Evolutionary conservation across 1,140 invertebrate genomes (phyloP).

Genomic region (Triops longicaudatus): DNA sequence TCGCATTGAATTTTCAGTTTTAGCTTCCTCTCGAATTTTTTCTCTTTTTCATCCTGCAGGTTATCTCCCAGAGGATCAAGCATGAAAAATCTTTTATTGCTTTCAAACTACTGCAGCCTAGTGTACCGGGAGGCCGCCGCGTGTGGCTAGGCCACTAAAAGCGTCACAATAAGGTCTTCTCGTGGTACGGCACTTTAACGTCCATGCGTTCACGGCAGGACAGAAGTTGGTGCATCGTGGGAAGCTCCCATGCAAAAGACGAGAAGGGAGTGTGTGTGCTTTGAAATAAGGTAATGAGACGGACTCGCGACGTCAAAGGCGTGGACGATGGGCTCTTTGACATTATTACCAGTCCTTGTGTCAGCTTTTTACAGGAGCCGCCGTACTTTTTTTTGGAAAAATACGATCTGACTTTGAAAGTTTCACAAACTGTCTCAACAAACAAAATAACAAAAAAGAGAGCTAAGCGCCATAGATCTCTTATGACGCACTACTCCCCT

Average conservation of each 20-base stretch:
- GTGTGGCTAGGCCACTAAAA: too few species aligned
- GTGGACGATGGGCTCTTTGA: conserved; percentile 14
- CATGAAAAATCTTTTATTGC: too few species aligned
- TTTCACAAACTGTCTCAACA: not conserved
- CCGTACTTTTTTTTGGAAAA: not conserved
- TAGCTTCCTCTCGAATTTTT: too few species aligned
- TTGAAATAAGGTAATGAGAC: not conserved
- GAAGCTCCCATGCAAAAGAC: not conserved
- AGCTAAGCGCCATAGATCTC: not conserved
- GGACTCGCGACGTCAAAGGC: not conserved
- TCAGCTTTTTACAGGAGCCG: not conserved
- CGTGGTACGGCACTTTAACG: not conserved
- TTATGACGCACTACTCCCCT: not conserved
- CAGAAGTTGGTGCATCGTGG: not conserved
- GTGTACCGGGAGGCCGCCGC: too few species aligned
- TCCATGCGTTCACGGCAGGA: not conserved
- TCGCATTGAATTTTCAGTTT: too few species aligned
- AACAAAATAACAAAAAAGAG: not conserved
- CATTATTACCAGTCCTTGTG: not conserved
- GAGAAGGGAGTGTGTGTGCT: not conserved
- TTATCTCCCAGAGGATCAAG: too few species aligned
- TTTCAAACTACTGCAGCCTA: too few species aligned
- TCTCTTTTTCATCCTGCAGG: too few species aligned
- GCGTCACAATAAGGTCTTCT: not conserved
- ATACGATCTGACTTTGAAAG: not conserved